phyloP scores from a whole-genome alignment of 1,140 invertebrate species.

The Macrocentrus cingulum region DNA sequence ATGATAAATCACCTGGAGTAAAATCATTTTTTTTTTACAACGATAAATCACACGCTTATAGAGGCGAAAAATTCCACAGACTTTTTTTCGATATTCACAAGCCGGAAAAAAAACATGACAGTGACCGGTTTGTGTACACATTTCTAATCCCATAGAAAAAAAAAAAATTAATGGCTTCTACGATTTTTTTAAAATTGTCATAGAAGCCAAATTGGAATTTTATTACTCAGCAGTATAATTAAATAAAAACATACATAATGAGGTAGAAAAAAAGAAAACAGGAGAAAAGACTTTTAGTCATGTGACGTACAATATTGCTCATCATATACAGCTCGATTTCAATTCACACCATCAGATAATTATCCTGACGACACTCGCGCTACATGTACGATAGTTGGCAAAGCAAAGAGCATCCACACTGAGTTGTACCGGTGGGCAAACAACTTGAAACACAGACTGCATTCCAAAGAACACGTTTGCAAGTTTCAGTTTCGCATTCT shows the following conservation, averaged over 20 bases:
- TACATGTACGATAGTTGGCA: conserved; percentile 28
- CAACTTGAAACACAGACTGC: conserved; percentile 31
- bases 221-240: no score
- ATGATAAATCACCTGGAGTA: neutral
- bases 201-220: no score
- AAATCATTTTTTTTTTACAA: neutral
- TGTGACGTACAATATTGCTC: no score
- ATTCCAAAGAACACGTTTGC: conserved; percentile 50
- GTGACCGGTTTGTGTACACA: no score
- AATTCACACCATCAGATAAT: neutral
- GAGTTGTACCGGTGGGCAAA: conserved; percentile 19
- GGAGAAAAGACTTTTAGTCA: neutral
- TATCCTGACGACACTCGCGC: neutral
- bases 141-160: conserved; percentile 4
- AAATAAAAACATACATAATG: no score
- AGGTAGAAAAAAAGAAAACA: neutral
- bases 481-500: conserved; percentile 13
- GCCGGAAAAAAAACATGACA: no score
- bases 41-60: neutral
- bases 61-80: neutral
- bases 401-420: conserved; percentile 14
- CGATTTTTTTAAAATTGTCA: no score
- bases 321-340: no score
- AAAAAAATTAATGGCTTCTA: conserved; percentile 10
- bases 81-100: no score